A percentile compares a stretch with the other conserved stretches of the same genome.
These are phyloP conservation scores for Alfaro cultratus DNA, from an alignment of 2,797 vertebrate genomes.

Conservation along the genomic window DNA sequence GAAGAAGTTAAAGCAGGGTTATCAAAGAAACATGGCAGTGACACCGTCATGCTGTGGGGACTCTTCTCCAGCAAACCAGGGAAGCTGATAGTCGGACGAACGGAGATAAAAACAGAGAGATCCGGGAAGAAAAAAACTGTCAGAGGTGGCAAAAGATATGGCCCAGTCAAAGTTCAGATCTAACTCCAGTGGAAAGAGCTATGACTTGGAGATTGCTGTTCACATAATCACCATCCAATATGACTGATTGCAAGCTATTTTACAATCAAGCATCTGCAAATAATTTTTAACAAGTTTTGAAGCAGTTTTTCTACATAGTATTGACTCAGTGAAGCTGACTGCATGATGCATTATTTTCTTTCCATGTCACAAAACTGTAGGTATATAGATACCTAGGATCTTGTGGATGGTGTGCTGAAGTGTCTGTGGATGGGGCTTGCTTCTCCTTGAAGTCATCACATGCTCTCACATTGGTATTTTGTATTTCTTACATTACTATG, in stretches of 20 bases:
- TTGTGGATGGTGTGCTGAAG: background rate
- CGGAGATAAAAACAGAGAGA: background rate
- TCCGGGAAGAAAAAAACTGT: background rate
- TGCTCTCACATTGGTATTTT: background rate
- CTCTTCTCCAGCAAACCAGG: background rate
- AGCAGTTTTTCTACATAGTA: background rate
- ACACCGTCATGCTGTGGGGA: background rate
- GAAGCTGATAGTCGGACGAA: background rate
- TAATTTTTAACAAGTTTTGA: background rate
- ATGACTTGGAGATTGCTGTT: background rate
- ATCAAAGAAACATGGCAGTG: background rate
- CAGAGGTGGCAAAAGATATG: background rate
- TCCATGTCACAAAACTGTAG: background rate
- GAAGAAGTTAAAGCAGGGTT: background rate
- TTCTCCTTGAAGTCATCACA: background rate
- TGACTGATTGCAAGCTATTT: background rate
- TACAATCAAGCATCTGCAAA: background rate
- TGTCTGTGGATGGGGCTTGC: background rate
- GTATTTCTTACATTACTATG: background rate
- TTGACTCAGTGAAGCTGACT: background rate
- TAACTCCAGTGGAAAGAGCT: background rate
- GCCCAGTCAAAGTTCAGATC: background rate
- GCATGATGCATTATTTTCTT: background rate
- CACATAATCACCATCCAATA: background rate
- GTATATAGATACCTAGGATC: background rate